Conservation (phyloP, 2,113 vertebrate species). For the Laticauda colubrina region DNA sequence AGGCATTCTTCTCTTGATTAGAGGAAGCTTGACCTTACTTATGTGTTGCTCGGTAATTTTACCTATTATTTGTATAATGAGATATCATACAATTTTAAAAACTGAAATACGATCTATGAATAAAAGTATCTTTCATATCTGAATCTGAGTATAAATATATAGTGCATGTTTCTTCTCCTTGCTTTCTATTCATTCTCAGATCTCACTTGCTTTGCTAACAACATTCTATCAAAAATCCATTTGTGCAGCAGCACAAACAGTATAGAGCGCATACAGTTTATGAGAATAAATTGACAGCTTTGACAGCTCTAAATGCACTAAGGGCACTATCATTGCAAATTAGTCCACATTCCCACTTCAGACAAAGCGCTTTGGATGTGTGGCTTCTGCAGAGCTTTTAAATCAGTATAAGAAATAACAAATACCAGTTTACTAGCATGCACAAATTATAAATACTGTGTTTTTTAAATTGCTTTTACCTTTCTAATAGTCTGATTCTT, state of each 20-base stretch:
- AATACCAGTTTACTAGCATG: background rate
- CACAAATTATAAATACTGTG: background rate
- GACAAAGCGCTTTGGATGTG: background rate
- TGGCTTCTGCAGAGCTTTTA: background rate
- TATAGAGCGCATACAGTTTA: background rate
- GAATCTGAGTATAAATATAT: background rate
- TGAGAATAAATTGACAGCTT: background rate
- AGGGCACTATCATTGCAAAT: conserved; percentile 6
- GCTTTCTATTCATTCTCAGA: background rate
- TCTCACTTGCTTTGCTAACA: background rate
- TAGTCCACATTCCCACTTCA: background rate
- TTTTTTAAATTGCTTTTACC: background rate
- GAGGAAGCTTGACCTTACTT: background rate
- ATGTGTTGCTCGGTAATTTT: background rate
- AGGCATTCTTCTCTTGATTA: background rate
- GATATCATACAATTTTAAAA: background rate
- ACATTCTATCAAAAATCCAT: background rate
- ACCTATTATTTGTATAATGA: background rate
- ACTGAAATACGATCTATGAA: background rate
- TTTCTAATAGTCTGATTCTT: conserved; percentile 12
- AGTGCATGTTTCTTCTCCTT: background rate
- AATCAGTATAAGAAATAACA: conserved; percentile 1
- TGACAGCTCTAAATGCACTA: background rate
- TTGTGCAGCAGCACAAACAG: background rate
- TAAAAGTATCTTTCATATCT: background rate